phyloP scores from a whole-genome alignment of 2,113 vertebrate species.

The Pollimyrus isidori region DNA sequence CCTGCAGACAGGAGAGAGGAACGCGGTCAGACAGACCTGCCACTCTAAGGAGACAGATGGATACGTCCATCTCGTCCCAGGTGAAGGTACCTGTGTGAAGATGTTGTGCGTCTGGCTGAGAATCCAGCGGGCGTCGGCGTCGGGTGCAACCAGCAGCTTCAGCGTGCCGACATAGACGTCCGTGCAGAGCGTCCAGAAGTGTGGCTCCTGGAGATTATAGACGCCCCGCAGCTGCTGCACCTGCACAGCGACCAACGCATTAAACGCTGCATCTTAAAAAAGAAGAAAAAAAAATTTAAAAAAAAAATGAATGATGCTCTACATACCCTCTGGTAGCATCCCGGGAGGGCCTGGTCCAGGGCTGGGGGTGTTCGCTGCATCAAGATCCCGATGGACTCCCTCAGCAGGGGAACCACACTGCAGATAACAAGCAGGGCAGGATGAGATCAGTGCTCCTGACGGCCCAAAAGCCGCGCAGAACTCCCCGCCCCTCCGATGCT shows the following conservation, averaged over 20 bases:
- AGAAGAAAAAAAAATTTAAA: background rate
- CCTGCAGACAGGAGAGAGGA: conserved; percentile 56
- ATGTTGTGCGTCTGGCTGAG: conserved; percentile 95
- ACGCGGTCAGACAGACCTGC: background rate
- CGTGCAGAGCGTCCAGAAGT: conserved; percentile 96
- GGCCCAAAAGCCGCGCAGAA: background rate
- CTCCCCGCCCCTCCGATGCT: background rate
- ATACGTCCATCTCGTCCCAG: background rate
- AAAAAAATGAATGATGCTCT: background rate
- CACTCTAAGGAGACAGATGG: background rate
- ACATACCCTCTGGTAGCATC: conserved; percentile 93
- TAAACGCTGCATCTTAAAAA: background rate
- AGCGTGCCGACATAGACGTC: conserved; percentile 91
- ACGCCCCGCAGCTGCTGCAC: conserved; percentile 95
- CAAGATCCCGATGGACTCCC: conserved; percentile 87
- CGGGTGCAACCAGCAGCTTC: conserved; percentile 86
- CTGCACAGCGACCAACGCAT: conserved; percentile 49
- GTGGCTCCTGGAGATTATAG: conserved; percentile 90
- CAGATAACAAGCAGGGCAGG: conserved; percentile 7
- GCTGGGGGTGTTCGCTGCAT: conserved; percentile 92
- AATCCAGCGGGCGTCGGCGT: conserved; percentile 91
- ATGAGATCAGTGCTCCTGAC: background rate
- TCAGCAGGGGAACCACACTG: conserved; percentile 90
- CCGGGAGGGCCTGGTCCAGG: conserved; percentile 77
- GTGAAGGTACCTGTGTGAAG: conserved; percentile 83